Evolutionary conservation across 2,113 vertebrate species (phyloP), one percentile per base, ranked within the genome.

Genomic region (Arothron firmamentum): DNA sequence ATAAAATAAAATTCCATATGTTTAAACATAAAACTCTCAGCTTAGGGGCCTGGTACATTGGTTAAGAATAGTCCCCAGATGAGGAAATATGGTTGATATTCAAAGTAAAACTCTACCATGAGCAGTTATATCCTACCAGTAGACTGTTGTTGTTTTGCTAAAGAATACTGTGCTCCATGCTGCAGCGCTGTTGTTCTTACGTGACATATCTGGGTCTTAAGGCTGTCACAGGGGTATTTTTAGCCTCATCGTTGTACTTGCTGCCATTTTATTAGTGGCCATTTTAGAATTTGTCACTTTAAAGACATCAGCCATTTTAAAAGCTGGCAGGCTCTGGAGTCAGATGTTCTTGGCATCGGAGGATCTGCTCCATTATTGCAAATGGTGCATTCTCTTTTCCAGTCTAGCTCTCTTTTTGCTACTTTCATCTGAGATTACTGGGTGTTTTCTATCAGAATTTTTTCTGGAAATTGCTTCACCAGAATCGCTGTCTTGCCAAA

Each of bases 141-240:
- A 65, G 42, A 19, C 47, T 60, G 62, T 71, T 51, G 19, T 55
- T 62, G 65, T 77, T 72, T 59, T 51, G 65, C 70, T 62, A 46
- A 31, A 59, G 46, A 75, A 65, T 8, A 69, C 13, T 18, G 8
- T 56, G 59, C 54, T 65, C 46, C 55, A 47, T 47, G n/a, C 61
- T 23, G 28, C 65, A 43, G 59, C 51, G 56, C 46, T 72, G 62
- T 59, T 63, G 67, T 71, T 65, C 34, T 74, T 70, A 45, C 69
- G 67, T 79, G 61, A 83, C 84, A 85, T 74, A 82, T 85, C 79
- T 84, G 52, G 77, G 80, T 80, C 82, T 86, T 68, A 77, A 72
- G 72, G 62, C 80, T 62, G 75, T 71, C 68, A 73, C 57, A 0
- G 71, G 2, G 9, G 51, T 80, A 71, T 76, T 78, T 87, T 86